Evolutionary conservation across 2,113 vertebrate species (phyloP).

Genomic region (Pongo pygmaeus): DNA sequence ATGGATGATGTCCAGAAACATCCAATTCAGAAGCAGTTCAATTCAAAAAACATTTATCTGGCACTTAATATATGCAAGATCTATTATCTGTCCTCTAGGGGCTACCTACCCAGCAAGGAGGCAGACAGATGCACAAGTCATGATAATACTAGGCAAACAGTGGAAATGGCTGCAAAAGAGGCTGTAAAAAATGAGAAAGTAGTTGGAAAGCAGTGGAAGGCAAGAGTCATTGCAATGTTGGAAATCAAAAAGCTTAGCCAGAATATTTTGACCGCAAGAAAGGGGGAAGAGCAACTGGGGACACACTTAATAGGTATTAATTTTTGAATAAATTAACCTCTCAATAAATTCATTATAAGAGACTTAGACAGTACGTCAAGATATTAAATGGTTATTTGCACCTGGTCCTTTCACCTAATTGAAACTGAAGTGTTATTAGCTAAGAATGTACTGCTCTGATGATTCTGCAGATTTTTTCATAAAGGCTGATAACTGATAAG

Average conservation of each 20-base stretch:
- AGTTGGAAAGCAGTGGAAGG: conserved; percentile 13
- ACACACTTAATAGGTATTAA: not conserved
- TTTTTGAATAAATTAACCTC: not conserved
- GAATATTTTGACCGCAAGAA: conserved; percentile 49
- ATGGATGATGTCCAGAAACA: conserved; percentile 72
- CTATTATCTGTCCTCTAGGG: conserved; percentile 67
- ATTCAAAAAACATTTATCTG: conserved; percentile 76
- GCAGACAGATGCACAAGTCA: conserved; percentile 70
- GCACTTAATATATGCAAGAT: conserved; percentile 71
- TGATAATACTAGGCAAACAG: conserved; percentile 57
- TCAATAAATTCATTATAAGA: conserved; percentile 44
- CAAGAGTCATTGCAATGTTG: not conserved
- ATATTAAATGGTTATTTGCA: conserved; percentile 34
- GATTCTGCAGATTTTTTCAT: conserved; percentile 32
- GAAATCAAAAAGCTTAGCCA: conserved; percentile 16
- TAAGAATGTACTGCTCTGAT: not conserved
- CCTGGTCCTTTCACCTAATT: not conserved
- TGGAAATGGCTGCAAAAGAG: conserved; percentile 51
- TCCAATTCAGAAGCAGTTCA: conserved; percentile 70
- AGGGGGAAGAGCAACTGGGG: not conserved
- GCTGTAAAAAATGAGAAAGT: conserved; percentile 11
- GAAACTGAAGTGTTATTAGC: conserved; percentile 34
- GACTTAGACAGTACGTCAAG: not conserved
- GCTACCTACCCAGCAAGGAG: conserved; percentile 46
- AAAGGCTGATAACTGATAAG: not conserved